Evolutionary conservation across 2,113 vertebrate genomes (phyloP), one percentile per base, ranked within the genome.

Genomic region (Willisornis vidua): DNA sequence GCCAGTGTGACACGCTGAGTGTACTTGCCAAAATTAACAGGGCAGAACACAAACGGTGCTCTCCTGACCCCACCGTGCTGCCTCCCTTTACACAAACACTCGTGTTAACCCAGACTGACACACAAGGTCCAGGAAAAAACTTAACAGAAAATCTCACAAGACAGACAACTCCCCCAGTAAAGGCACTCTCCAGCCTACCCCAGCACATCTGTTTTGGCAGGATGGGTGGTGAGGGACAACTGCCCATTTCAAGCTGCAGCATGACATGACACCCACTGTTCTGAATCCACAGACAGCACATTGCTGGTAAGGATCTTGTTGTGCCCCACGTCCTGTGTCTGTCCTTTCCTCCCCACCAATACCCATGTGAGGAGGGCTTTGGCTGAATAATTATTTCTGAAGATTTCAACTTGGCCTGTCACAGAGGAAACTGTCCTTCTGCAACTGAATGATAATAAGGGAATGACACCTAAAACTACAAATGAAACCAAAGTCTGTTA

Each of bases 1-100:
- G 54, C 46, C 84, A 87, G 70, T 0, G 43, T 23, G 57, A 22
- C 57, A 33, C 0, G 0, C n/a, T 41, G 39, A 57, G 52, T 0
- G 0, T 8, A 22, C 35, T 9, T 70, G 58, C 70, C 71, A 87
- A 71, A 93, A 77, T 80, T 43, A 87, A 76, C 0, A 61, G 65
- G n/a, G 59, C 80, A 85, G 55, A 93, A 95, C 49, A 41, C 74
- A 75, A 84, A 77, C 0, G 0, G 48, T 28, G 26, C 29, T 51
- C 62, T 79, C 74, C 54, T 91, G 45, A 78, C 46, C 71, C 66
- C 67, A 37, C 3, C 2, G 0, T 7, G 72, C 46, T 2, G 3
- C 65, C 63, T 33, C 57, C 59, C 43, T 41, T 58, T 12, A 31
- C 7, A 20, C 41, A 79, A 58, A 33, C 58, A 18, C 1, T 45